These are phyloP conservation scores for Rattus rattus DNA, from an alignment of 2,113 vertebrate species.

Conservation along the genomic window DNA sequence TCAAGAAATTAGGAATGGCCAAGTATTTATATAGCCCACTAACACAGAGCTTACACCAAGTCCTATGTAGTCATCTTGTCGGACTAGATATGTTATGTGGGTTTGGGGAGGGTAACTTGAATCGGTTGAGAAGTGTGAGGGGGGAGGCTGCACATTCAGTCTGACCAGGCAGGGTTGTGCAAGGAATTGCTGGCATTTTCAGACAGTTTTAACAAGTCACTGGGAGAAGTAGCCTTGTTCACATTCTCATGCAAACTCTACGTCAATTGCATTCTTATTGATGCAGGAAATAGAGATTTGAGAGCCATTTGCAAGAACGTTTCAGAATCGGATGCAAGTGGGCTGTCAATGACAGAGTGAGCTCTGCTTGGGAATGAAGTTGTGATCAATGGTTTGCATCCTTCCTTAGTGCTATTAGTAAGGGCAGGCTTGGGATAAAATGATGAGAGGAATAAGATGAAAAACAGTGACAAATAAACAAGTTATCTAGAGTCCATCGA, in stretches of 20 bases:
- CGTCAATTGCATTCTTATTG: not conserved
- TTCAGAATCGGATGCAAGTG: not conserved
- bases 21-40: not conserved
- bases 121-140: not conserved
- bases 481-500: not conserved
- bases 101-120: not conserved
- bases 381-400: not conserved
- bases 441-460: not conserved
- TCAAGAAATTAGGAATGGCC: not conserved
- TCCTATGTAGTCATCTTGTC: not conserved
- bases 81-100: not conserved
- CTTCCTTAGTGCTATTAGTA: not conserved
- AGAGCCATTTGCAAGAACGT: not conserved
- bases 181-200: not conserved
- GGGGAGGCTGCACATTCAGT: not conserved
- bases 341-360: not conserved
- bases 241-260: not conserved
- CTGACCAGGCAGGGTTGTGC: too few species aligned
- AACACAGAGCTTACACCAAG: not conserved
- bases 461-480: conserved; percentile 53
- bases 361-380: conserved; percentile 29
- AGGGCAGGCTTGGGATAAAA: not conserved
- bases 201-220: not conserved
- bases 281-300: not conserved
- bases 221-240: conserved; percentile 18